phyloP scores from a whole-genome alignment of 2,113 vertebrate species.

The Andinoacara biseriatus region DNA sequence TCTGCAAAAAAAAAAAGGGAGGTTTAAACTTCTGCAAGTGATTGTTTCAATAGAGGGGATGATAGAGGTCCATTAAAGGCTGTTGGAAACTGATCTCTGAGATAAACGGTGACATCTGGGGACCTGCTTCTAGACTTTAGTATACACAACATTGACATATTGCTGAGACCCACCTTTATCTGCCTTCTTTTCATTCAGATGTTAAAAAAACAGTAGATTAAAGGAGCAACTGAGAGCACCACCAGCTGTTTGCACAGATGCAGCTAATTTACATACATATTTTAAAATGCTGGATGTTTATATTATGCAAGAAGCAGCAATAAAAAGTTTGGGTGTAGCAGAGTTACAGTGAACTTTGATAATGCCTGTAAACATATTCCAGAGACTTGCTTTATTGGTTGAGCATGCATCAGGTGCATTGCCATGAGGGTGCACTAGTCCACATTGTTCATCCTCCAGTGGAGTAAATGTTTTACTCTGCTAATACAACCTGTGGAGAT shows the following conservation, averaged over 20 bases:
- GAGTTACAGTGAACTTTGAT: not conserved
- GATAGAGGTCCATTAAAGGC: not conserved
- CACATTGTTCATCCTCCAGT: not conserved
- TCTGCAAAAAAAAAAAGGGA: not conserved
- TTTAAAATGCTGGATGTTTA: not conserved
- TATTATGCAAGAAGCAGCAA: not conserved
- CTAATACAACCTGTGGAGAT: not conserved
- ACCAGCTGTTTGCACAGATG: not conserved
- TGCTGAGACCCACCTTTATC: not conserved
- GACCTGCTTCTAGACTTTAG: not conserved
- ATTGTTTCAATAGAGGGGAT: not conserved
- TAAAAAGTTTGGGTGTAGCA: not conserved
- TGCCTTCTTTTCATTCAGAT: not conserved
- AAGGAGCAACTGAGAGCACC: not conserved
- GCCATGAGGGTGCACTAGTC: not conserved
- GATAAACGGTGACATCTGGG: not conserved
- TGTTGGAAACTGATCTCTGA: not conserved
- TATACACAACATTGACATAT: not conserved
- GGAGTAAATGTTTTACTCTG: not conserved
- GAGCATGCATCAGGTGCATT: not conserved
- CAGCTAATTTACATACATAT: not conserved
- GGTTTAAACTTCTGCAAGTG: not conserved
- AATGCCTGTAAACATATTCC: not conserved
- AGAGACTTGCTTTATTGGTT: not conserved
- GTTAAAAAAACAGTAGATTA: not conserved